These are phyloP conservation scores for Muscina levida DNA, from an alignment of 2,888 invertebrate genomes.

Conservation along the genomic window DNA sequence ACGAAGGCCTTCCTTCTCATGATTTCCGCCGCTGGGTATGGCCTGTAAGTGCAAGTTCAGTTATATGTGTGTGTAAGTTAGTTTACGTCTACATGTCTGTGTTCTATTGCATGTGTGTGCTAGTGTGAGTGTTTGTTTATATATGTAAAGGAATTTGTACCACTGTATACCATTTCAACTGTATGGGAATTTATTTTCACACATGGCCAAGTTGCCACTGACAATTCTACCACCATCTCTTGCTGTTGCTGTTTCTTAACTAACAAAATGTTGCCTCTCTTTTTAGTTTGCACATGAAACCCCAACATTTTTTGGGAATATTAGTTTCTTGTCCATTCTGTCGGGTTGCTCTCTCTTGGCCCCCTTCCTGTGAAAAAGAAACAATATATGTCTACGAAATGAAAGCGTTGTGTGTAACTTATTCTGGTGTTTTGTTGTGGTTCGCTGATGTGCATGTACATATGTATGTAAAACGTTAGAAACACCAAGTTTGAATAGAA, in stretches of 20 bases:
- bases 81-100: too few relatives aligned
- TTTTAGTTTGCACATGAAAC: conserved; percentile 16
- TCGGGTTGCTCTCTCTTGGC: background rate
- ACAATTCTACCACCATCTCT: background rate
- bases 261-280: conserved; percentile 18
- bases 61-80: background rate
- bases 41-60: conserved; percentile 55
- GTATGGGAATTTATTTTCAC: background rate
- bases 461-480: conserved; percentile 43
- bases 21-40: too few relatives aligned
- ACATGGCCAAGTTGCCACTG: background rate
- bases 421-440: conserved; percentile 31
- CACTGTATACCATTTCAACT: too few relatives aligned
- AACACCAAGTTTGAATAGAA: conserved; percentile 67
- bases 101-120: conserved; percentile 4
- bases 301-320: conserved; percentile 11
- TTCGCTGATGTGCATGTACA: too few relatives aligned
- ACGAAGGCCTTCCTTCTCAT: too few relatives aligned
- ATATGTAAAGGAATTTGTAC: background rate
- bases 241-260: background rate
- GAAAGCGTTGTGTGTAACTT: conserved; percentile 41
- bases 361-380: background rate
- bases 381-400: conserved; percentile 20
- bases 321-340: conserved; percentile 10
- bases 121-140: background rate